These are phyloP conservation scores for Sebastolobus alascanus DNA, from an alignment of 2,797 vertebrate species.

Conservation along the genomic window DNA sequence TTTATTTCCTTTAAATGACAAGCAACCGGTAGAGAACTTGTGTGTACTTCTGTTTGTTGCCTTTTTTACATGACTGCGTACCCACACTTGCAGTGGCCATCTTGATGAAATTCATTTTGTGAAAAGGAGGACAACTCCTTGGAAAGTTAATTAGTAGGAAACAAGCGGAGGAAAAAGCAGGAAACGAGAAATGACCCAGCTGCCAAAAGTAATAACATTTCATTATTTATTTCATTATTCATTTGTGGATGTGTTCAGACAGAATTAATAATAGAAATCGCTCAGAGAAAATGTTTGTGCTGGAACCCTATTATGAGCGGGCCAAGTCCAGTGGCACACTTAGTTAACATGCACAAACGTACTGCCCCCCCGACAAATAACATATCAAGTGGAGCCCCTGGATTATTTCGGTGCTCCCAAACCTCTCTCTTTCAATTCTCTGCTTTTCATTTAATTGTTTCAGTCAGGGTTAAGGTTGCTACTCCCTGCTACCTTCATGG, in stretches of 20 bases:
- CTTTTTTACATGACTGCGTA: conserved; percentile 47
- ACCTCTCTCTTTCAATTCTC: conserved; percentile 71
- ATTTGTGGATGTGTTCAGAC: conserved; percentile 88
- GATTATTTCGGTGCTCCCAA: conserved; percentile 66
- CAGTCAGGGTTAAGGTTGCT: conserved; percentile 69
- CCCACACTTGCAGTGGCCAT: conserved; percentile 44
- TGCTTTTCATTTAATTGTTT: conserved; percentile 74
- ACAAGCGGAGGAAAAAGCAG: conserved; percentile 79
- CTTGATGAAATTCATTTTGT: conserved; percentile 74
- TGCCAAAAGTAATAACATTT: conserved; percentile 87
- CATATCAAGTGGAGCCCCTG: conserved; percentile 78
- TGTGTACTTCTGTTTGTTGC: conserved; percentile 49
- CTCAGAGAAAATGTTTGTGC: conserved; percentile 83
- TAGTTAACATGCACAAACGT: conserved; percentile 84
- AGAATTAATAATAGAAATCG: conserved; percentile 88
- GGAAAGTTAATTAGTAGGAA: conserved; percentile 87
- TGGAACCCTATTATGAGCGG: conserved; percentile 79
- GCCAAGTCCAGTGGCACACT: conserved; percentile 82
- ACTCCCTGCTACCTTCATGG: conserved; percentile 39
- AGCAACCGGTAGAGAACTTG: conserved; percentile 30
- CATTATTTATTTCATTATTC: conserved; percentile 89
- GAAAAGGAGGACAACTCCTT: conserved; percentile 86
- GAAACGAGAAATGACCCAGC: conserved; percentile 85
- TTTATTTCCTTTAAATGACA: conserved; percentile 32
- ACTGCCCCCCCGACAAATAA: conserved; percentile 83